Base-by-base conservation (phyloP, 2,888 invertebrate species). In the Cynaeus angustus region DNA sequence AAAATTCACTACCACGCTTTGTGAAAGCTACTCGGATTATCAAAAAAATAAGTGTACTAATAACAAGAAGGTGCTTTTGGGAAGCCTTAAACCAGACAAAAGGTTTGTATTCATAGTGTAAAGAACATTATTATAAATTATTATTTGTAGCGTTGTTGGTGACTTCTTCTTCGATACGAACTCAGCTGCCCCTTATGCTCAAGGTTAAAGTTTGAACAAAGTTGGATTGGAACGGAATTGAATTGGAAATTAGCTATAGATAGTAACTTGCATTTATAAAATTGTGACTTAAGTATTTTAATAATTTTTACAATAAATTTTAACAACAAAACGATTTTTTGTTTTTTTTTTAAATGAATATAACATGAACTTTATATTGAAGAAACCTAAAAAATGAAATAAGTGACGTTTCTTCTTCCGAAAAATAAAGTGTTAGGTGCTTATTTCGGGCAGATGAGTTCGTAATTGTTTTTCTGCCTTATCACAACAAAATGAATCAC, bases 101-200 rank as follows among this genome's bases (percentile, higher is more conserved):
- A 53, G 33, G 65, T 65, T 28, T 68, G 45, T 30, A 28, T 7
- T 48, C 61, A 64, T 9, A 37, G 0, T 16, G 14, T 43, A n/a
- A 38, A 52, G 7, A 48, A 21, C 21, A 3, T 21, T 3, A 21
- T 21, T 4, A 21, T 21, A 3, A 37, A 48, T 8, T 45, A 52
- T 38, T 45, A 16, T 10, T 7, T 30, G n/a, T 46, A 79, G 79
- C n/a, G 83, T 88, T 3, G 81, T 84, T 8, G 92, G 92, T 3
- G 86, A 87, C 61, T 91, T 87, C 78, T 91, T 88, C 78, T 85
- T 92, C 0, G 84, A 86, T 72, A 92, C 92, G 0, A 88, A 87
- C 62, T 82, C 86, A n/a, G 84, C 86, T 67, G 83, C 89, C 1
- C 88, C 87, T 21, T 92, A 86, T 46, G 75, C 76, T 9, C 52